Evolutionary conservation across 2,797 vertebrate species (phyloP).

Genomic region (Tenualosa thibaudeaui): DNA sequence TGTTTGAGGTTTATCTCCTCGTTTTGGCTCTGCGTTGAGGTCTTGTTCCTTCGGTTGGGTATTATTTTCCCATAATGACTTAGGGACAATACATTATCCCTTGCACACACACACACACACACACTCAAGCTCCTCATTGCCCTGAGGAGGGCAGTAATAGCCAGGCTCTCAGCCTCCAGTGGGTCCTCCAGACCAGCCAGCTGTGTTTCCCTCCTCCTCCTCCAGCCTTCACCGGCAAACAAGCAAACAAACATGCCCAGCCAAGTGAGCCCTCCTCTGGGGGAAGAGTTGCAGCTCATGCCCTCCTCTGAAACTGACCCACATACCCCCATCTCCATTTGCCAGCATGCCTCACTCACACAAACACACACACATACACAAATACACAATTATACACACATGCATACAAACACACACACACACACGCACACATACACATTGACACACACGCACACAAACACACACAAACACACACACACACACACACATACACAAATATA

Average conservation of each 20-base stretch:
- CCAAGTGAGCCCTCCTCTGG: conserved; percentile 19
- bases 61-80: no score
- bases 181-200: background rate
- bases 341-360: background rate
- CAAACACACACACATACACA: conserved; percentile 6
- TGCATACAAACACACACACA: background rate
- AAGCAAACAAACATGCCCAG: conserved; percentile 12
- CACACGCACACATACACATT: background rate
- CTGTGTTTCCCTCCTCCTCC: background rate
- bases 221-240: background rate
- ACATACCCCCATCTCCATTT: background rate
- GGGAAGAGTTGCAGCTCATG: conserved; percentile 24
- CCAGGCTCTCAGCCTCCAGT: conserved; percentile 15
- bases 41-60: no score
- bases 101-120: conserved; percentile 29
- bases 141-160: conserved; percentile 30
- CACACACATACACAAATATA: background rate
- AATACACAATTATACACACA: background rate
- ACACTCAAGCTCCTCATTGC: conserved; percentile 25
- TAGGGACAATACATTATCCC: background rate
- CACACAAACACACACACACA: background rate
- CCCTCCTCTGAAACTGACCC: background rate
- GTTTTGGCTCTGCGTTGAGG: no score
- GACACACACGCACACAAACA: background rate
- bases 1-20: no score